Percentiles rank a stretch among this genome's conserved stretches.
These are phyloP conservation scores for Yponomeuta sedellus DNA, from an alignment of 2,888 invertebrate species.

Conservation along the genomic window DNA sequence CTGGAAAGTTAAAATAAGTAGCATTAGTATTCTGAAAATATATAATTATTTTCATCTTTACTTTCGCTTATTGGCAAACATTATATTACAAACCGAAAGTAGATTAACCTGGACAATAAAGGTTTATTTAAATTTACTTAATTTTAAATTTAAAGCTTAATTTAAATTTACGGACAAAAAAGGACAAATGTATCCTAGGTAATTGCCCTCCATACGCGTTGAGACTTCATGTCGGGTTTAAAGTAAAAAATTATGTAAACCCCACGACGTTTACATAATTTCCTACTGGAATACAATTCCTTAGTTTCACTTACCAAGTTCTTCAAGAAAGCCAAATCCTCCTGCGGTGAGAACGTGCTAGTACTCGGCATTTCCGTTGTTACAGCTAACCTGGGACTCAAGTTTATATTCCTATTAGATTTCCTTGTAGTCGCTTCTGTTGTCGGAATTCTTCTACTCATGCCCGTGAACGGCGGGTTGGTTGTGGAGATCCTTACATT, in stretches of 20 bases:
- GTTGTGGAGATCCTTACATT: slow-evolving; percentile 61
- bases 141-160: no score
- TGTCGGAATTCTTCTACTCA: slow-evolving; percentile 38
- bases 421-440: slow-evolving; percentile 24
- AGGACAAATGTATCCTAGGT: no score
- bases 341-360: slow-evolving; percentile 68
- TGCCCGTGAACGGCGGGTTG: slow-evolving; percentile 41
- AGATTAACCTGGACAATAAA: no score
- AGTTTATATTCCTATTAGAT: slow-evolving; percentile 24
- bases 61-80: no score
- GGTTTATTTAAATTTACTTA: no score
- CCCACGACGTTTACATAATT: no score
- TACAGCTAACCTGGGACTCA: slow-evolving; percentile 36
- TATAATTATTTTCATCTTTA: no score
- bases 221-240: no score
- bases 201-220: no score
- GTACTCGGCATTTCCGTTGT: slow-evolving; percentile 64
- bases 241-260: no score
- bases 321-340: slow-evolving; percentile 77
- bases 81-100: no score
- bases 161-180: no score
- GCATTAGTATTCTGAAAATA: background rate
- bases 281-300: background rate
- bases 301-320: slow-evolving; percentile 73
- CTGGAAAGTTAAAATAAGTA: slow-evolving; percentile 36